Conservation (phyloP, 2,888 invertebrate genomes). For the Diarsia mendica region DNA sequence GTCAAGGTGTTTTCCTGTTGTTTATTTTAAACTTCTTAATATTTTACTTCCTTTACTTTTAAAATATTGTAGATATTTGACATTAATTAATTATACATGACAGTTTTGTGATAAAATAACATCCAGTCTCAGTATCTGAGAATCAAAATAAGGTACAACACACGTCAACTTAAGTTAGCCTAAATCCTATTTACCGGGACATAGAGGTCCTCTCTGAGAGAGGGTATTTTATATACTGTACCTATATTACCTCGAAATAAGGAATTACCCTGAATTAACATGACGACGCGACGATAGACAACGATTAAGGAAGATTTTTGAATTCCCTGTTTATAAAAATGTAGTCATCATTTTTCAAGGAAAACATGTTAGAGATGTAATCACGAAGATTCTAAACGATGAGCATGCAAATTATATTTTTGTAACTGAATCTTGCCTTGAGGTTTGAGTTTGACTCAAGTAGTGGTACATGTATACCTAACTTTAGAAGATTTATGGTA, state of each 20-base stretch:
- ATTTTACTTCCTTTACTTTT: conserved; percentile 16
- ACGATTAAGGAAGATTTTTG: background rate
- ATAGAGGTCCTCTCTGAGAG: background rate
- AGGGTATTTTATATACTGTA: too few species aligned
- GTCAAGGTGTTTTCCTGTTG: conserved; percentile 63
- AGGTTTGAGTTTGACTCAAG: background rate
- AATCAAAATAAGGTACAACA: background rate
- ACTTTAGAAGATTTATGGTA: background rate
- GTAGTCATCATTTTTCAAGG: background rate
- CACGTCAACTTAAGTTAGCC: background rate
- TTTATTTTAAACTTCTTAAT: conserved; percentile 47
- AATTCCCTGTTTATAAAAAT: background rate
- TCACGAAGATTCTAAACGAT: background rate
- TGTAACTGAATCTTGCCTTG: background rate
- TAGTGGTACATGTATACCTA: background rate
- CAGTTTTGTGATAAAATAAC: background rate
- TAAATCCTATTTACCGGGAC: background rate
- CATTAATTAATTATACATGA: background rate
- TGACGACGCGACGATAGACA: background rate
- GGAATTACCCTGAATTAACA: background rate
- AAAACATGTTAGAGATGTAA: background rate
- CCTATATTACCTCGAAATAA: background rate
- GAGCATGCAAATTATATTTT: background rate
- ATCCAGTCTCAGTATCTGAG: background rate
- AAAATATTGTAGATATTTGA: conserved; percentile 1